These are phyloP conservation scores for Lordiphosa stackelbergi DNA, from an alignment of 1,140 invertebrate genomes.

Conservation along the genomic window DNA sequence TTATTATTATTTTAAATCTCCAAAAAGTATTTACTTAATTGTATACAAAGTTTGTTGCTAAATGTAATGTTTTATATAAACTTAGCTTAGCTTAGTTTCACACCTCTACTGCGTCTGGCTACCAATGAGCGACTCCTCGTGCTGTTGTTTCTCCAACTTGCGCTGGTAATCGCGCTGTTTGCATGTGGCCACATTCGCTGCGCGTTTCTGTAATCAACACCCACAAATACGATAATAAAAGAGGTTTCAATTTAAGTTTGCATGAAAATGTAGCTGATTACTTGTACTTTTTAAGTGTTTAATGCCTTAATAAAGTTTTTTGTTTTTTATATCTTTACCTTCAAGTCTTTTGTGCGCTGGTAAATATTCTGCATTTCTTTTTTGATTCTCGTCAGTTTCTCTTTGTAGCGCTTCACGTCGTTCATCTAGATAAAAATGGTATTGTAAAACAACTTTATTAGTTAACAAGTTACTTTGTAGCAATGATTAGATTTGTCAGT, in stretches of 20 bases:
- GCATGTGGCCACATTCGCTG: constrained; percentile 58
- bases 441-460: constrained; percentile 6
- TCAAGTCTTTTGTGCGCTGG: constrained; percentile 69
- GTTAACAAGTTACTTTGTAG: constrained; percentile 12
- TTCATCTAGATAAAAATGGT: constrained; percentile 51
- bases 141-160: constrained; percentile 68
- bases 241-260: constrained; percentile 18
- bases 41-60: constrained; percentile 24
- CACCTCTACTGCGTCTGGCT: constrained; percentile 28
- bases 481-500: too few relatives aligned
- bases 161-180: constrained; percentile 71
- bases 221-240: constrained; percentile 36
- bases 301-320: constrained; percentile 43
- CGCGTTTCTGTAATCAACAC: constrained; percentile 69
- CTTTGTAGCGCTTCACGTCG: constrained; percentile 63
- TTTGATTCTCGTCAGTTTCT: constrained; percentile 68
- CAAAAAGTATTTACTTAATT: constrained; percentile 53
- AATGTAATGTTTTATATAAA: constrained; percentile 17
- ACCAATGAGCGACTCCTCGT: constrained; percentile 71
- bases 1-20: constrained; percentile 35
- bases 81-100: not conserved
- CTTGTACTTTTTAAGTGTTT: constrained; percentile 17
- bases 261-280: constrained; percentile 20
- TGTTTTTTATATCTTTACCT: constrained; percentile 45
- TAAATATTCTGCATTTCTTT: constrained; percentile 73